phyloP scores from a whole-genome alignment of 2,888 invertebrate species.

The Spilosoma lubricipeda region DNA sequence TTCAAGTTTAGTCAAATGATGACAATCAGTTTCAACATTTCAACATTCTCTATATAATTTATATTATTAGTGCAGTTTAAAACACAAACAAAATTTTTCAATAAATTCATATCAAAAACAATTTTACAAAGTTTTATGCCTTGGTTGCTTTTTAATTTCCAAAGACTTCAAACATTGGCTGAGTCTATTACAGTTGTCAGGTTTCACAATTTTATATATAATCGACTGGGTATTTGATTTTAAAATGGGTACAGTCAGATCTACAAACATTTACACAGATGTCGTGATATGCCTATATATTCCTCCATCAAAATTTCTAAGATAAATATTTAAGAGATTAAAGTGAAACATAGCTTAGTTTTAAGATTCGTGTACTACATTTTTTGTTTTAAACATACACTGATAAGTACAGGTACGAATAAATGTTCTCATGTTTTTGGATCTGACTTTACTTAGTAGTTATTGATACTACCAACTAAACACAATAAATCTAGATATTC shows the following conservation, averaged over 20 bases:
- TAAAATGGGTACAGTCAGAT: neutral
- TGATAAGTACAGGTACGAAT: neutral
- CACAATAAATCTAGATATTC: neutral
- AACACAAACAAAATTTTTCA: too few species aligned
- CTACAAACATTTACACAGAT: neutral
- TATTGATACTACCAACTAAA: neutral
- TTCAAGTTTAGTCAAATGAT: neutral
- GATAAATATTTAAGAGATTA: neutral
- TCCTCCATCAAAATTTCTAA: neutral
- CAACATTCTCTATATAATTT: too few species aligned
- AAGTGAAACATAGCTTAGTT: neutral
- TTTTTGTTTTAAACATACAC: neutral
- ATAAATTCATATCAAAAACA: too few species aligned
- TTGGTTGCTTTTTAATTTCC: neutral
- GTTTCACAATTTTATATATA: neutral
- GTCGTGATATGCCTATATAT: neutral
- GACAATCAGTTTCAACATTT: neutral
- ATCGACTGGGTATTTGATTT: neutral
- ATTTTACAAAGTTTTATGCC: too few species aligned
- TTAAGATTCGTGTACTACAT: neutral
- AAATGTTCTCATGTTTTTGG: neutral
- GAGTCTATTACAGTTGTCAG: conserved; percentile 2
- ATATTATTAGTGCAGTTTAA: too few species aligned
- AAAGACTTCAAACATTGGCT: neutral
- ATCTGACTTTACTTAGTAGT: neutral